Base-by-base conservation (phyloP, 2,797 vertebrate genomes). In the Calcarius lapponicus region DNA sequence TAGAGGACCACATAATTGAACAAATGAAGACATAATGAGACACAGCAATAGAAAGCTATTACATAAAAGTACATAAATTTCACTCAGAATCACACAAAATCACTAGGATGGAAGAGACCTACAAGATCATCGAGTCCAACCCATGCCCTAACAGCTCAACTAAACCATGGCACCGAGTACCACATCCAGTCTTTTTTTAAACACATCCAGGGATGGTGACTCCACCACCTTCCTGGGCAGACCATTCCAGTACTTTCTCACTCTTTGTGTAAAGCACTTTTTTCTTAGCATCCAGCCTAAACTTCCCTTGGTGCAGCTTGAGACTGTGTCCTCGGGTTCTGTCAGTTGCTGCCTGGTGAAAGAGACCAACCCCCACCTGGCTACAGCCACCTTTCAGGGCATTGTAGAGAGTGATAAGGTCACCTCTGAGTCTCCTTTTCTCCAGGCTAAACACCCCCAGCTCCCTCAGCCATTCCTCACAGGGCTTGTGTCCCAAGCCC, bases 301-400 rank as follows among this genome's bases (percentile, higher is more conserved):
- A 42, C 40, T 21, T 40, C 11, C 24, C 24, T 28, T 28, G 29
- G 7, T 2, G 2, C 4, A 62, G 18, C 11, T n/a, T 40, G 1
- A 40, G 36, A 7, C 14, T 40, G 3, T 8, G 18, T 10, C 29
- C 34, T 75, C 18, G 4, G 0, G 0, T 40, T 75, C 36, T n/a
- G 29, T 50, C 29, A n/a, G 4, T 26, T 50, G 45, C 11, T 50
- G 8, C 17, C 45, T 40, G 22, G 10, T 1, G 45, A 50, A 26
- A 61, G 10, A 50, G 13, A 32, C 5, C 34, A 32, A 13, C 2
- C 8, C 9, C 8, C n/a, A 57, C 3, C n/a, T n/a, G n/a, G n/a
- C n/a, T n/a, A n/a, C n/a, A n/a, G n/a, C n/a, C n/a, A n/a, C n/a
- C n/a, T n/a, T n/a, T n/a, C n/a, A n/a, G n/a, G n/a, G n/a, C n/a